These are phyloP conservation scores for Anseranas semipalmata DNA, from an alignment of 2,113 vertebrate genomes.

Conservation along the genomic window DNA sequence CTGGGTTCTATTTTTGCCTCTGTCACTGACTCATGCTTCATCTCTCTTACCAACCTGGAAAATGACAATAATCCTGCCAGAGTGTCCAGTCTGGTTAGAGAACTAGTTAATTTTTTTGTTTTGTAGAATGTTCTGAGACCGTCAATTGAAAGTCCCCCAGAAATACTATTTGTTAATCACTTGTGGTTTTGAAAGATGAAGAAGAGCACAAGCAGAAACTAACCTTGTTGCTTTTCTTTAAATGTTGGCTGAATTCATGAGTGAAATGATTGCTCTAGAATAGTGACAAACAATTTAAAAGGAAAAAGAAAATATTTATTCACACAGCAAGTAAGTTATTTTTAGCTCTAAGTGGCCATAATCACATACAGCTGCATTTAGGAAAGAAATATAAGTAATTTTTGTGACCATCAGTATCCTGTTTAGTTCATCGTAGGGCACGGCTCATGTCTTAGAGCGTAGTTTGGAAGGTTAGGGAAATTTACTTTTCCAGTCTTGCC, in stretches of 20 bases:
- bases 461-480: not conserved
- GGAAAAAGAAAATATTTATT: not conserved
- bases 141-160: not conserved
- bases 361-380: not conserved
- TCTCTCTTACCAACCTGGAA: not conserved
- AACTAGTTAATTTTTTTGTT: not conserved
- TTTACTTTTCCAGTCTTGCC: not conserved
- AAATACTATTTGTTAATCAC: not conserved
- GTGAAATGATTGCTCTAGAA: not conserved
- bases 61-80: not conserved
- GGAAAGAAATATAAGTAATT: not conserved
- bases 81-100: not conserved
- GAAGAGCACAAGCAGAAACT: not conserved
- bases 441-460: rapidly evolving
- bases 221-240: too few species aligned
- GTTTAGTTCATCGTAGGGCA: not conserved
- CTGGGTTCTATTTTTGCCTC: not conserved
- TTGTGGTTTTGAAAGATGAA: not conserved
- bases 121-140: not conserved
- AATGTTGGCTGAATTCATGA: not conserved
- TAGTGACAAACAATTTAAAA: not conserved
- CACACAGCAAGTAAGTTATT: not conserved
- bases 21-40: not conserved
- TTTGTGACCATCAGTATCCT: not conserved
- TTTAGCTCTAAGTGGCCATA: not conserved